These are phyloP conservation scores for Elephas maximus DNA, from an alignment of 2,113 vertebrate genomes.

Conservation along the genomic window DNA sequence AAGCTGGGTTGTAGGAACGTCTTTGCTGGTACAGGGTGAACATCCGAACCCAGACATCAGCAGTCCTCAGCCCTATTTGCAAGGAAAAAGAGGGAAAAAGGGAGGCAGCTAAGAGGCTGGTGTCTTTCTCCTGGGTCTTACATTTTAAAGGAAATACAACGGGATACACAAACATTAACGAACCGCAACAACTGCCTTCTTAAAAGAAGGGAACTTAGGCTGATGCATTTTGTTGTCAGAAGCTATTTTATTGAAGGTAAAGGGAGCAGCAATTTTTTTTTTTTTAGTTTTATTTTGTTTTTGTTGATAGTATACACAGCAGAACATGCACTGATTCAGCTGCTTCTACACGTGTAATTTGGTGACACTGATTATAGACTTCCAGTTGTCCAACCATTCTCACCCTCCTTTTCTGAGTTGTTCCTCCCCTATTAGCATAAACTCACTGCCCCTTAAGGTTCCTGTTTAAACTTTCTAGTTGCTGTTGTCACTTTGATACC, in stretches of 20 bases:
- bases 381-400: background rate
- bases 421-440: background rate
- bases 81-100: background rate
- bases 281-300: too few species aligned
- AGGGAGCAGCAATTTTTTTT: background rate
- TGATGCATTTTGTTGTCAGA: background rate
- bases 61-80: fast-evolving
- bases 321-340: background rate
- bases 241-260: background rate
- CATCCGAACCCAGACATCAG: background rate
- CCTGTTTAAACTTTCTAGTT: background rate
- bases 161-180: background rate
- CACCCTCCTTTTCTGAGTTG: background rate
- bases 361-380: too few species aligned
- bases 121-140: background rate
- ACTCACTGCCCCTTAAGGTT: background rate
- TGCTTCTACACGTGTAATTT: background rate
- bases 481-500: background rate
- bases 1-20: background rate
- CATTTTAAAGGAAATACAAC: background rate
- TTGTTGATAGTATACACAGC: background rate
- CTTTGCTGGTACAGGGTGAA: background rate
- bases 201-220: background rate
- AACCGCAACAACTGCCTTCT: fast-evolving
- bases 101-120: background rate